A percentile compares a stretch with the other conserved stretches of the same genome.
These are phyloP conservation scores for Etheostoma cragini DNA, from an alignment of 2,113 vertebrate genomes.

Conservation along the genomic window DNA sequence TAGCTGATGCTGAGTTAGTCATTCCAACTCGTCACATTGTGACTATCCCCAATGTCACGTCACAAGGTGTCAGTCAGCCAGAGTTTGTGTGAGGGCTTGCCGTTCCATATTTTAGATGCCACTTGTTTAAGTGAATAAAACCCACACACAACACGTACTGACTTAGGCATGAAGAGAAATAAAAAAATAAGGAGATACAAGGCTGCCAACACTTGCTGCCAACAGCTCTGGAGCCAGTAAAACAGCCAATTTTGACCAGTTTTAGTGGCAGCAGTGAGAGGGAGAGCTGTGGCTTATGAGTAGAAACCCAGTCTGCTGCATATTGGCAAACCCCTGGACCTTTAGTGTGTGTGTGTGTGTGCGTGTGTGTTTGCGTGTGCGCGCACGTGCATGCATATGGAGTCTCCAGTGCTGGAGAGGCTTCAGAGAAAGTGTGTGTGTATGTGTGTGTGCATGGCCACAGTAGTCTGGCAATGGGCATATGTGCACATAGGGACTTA, in stretches of 20 bases:
- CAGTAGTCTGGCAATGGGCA: conserved; percentile 65
- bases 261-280: conserved; percentile 51
- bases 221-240: conserved; percentile 51
- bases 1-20: conserved; percentile 60
- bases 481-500: conserved; percentile 58
- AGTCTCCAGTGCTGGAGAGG: background rate
- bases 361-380: conserved; percentile 26
- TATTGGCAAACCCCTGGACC: conserved; percentile 66
- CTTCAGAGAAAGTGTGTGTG: conserved; percentile 29
- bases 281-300: conserved; percentile 57
- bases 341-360: conserved; percentile 50
- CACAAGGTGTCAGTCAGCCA: conserved; percentile 20
- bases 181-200: conserved; percentile 16
- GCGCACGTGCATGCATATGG: conserved; percentile 37
- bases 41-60: conserved; percentile 4
- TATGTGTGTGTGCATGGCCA: conserved; percentile 47
- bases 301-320: conserved; percentile 74
- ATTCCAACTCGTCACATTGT: background rate
- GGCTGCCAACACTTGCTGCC: conserved; percentile 55
- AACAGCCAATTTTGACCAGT: conserved; percentile 64
- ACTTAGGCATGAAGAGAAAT: conserved; percentile 33
- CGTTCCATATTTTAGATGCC: conserved; percentile 44
- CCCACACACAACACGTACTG: conserved; percentile 18
- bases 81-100: conserved; percentile 19
- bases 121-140: conserved; percentile 50